A percentile compares a stretch with the other conserved stretches of the same genome.
phyloP scores from a whole-genome alignment of 1,140 invertebrate species.

The Neodiprion pinetum region DNA sequence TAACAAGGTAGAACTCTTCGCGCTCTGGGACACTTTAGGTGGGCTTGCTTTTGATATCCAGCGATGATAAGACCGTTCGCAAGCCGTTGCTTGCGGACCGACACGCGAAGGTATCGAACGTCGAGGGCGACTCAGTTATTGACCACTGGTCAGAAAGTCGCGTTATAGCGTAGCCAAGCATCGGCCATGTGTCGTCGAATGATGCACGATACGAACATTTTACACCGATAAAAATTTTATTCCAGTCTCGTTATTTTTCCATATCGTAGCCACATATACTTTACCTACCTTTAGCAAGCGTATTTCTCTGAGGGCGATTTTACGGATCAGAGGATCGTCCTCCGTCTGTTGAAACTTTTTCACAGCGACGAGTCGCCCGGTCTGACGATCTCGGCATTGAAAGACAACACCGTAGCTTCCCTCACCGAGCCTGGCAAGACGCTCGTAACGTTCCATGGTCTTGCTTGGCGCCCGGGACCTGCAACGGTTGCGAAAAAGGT shows the following conservation, averaged over 20 bases:
- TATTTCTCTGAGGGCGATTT: constrained; percentile 98
- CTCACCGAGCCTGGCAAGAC: constrained; percentile 94
- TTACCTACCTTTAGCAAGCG: constrained; percentile 90
- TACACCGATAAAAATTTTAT: constrained; percentile 11
- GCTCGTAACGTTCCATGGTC: constrained; percentile 98
- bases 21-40: not conserved
- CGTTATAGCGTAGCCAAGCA: not conserved
- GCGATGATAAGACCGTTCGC: not conserved
- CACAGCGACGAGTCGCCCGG: constrained; percentile 94
- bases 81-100: constrained; percentile 24
- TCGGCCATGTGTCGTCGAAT: too few species aligned
- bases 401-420: constrained; percentile 99
- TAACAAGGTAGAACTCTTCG: not conserved
- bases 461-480: constrained; percentile 85
- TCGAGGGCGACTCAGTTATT: constrained; percentile 39
- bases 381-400: constrained; percentile 97
- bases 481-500: constrained; percentile 30
- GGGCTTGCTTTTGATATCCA: not conserved
- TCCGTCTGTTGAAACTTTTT: constrained; percentile 99
- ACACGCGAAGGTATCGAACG: constrained; percentile 60
- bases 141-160: constrained; percentile 47
- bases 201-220: too few species aligned
- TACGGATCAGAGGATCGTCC: constrained; percentile 97
- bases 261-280: too few species aligned
- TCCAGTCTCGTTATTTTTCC: not conserved